Evolutionary conservation across 92 coral and sea anemone genomes (phyloP), one percentile per base, ranked within the genome.

Genomic region (Metridium senile): DNA sequence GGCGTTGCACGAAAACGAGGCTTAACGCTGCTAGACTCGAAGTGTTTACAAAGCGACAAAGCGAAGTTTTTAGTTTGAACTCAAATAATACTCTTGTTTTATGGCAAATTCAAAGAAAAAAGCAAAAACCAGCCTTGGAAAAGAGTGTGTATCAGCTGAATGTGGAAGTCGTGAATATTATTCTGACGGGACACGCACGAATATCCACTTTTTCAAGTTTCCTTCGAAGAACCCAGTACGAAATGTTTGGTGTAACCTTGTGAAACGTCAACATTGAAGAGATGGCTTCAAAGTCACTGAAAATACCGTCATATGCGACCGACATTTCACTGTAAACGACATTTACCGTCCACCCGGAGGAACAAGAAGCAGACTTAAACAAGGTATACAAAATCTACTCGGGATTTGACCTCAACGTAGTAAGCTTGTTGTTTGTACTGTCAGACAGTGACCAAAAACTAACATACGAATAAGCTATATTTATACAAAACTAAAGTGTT

Each of bases 171-270:
- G 58, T 58, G 69, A 64, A 56, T 84, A 84, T 66, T n/a, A 69
- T 31, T 31, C 65, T 64, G 68, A 69, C 28, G 88, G 88, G 83
- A 81, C 29, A 30, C n/a, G n/a, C n/a, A n/a, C n/a, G n/a, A n/a
- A n/a, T n/a, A n/a, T 75, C 35, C 77, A 68, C 33, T 84, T 84
- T 64, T 77, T 84, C 70, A 65, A 66, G 34, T 84, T 84, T 65
- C 88, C 88, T 29, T 70, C 72, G 68, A 74, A 71, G 67, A 76
- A 77, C 34, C 34, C 58, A 69, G 25, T 39, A 68, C 71, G 84
- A 84, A 73, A 74, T 46, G 77, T 63, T 35, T 85, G 90, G 86
- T 85, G 90, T 58, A 85, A 68, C 80, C 78, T 86, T 34, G 65
- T 81, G 62, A 85, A 85, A 49, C 52, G 85, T 27, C 76, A 72